Percentiles rank a stretch among this genome's conserved stretches.
Conservation (phyloP, 2,888 invertebrate species). For the Ethmia dodecea region DNA sequence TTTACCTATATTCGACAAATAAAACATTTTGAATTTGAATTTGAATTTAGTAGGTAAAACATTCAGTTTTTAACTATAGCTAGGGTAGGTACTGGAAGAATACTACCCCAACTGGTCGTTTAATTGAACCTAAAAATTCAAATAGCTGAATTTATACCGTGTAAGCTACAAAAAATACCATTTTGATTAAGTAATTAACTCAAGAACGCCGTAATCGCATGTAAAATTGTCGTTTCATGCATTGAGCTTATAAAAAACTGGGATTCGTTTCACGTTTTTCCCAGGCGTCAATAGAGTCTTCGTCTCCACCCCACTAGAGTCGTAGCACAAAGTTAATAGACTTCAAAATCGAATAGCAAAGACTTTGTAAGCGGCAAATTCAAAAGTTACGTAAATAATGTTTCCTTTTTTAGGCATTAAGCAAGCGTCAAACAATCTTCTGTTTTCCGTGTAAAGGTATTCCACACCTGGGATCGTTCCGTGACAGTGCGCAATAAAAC, state of each 20-base stretch:
- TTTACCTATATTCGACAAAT: too few relatives aligned
- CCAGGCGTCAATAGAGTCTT: too few relatives aligned
- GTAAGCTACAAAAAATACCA: slow-evolving; percentile 35
- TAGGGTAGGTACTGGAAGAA: too few relatives aligned
- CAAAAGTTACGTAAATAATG: slow-evolving; percentile 29
- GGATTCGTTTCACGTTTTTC: not conserved
- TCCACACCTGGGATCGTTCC: slow-evolving; percentile 68
- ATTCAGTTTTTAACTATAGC: too few relatives aligned
- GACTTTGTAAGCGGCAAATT: slow-evolving; percentile 19
- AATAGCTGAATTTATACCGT: slow-evolving; percentile 23
- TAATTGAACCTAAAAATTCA: slow-evolving; percentile 1
- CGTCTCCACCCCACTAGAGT: too few relatives aligned
- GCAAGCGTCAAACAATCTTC: slow-evolving; percentile 55
- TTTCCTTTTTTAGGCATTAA: slow-evolving; percentile 45
- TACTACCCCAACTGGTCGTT: not conserved
- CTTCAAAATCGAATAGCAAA: slow-evolving; percentile 14
- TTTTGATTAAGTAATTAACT: slow-evolving; percentile 57
- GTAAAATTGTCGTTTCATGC: slow-evolving; percentile 38
- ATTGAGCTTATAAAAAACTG: slow-evolving; percentile 31
- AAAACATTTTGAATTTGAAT: too few relatives aligned
- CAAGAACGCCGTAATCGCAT: slow-evolving; percentile 48
- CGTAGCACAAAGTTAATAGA: slow-evolving; percentile 28
- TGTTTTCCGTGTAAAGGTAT: slow-evolving; percentile 62
- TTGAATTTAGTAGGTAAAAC: too few relatives aligned
- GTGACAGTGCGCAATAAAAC: slow-evolving; percentile 66